Evolutionary conservation across 35 echinoderm and acorn worm species (phyloP).

Genomic region (Heliocidaris erythrogramma): DNA sequence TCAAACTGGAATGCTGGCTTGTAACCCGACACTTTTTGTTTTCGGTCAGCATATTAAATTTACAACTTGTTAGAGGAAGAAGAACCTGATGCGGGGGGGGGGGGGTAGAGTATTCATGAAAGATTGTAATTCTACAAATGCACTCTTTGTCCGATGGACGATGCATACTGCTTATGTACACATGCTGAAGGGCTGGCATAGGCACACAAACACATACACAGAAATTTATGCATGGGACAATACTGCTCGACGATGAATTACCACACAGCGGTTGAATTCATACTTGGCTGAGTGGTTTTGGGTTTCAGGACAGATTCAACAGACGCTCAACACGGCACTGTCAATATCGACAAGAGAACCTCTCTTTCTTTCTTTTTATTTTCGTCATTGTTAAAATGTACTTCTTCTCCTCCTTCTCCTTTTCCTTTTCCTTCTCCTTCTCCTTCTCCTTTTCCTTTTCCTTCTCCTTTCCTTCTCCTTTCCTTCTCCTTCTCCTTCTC

Average conservation of each 20-base stretch:
- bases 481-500: not conserved
- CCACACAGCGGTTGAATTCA: not conserved
- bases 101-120: not conserved
- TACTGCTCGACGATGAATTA: not conserved
- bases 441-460: not conserved
- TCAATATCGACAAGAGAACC: not conserved
- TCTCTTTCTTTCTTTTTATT: not conserved
- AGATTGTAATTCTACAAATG: not conserved
- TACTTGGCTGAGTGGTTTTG: not conserved
- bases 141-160: not conserved
- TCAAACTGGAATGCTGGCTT: not conserved
- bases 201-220: conserved; percentile 2
- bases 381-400: too few relatives aligned
- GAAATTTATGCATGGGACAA: not conserved
- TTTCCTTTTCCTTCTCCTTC: not conserved
- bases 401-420: not conserved
- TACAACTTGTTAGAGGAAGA: not conserved
- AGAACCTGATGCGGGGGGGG: not conserved
- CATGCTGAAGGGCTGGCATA: not conserved
- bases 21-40: conserved; percentile 10
- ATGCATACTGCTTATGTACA: not conserved
- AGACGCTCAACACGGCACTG: not conserved
- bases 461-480: not conserved
- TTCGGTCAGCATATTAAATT: not conserved
- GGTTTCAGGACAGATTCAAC: not conserved